A percentile compares a stretch with the other conserved stretches of the same genome.
Evolutionary conservation across 2,113 vertebrate genomes (phyloP).

Genomic region (Eudyptes chrysolophus): DNA sequence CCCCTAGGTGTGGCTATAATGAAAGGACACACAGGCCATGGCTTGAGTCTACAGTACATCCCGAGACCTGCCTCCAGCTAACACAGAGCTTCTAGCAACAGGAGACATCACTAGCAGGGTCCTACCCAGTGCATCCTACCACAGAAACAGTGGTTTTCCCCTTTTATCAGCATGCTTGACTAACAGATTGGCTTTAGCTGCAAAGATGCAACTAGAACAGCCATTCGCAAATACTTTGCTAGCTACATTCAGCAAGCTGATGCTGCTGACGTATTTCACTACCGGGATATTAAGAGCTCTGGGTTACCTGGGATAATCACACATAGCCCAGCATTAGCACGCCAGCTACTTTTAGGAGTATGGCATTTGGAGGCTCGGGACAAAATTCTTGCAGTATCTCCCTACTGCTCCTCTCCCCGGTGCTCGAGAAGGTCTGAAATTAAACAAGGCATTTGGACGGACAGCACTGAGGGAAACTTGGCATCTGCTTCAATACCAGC

Average conservation of each 20-base stretch:
- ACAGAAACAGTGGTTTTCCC: not conserved
- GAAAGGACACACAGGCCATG: not conserved
- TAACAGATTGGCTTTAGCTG: not conserved
- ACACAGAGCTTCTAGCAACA: not conserved
- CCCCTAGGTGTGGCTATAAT: rapidly evolving
- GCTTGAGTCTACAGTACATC: rapidly evolving
- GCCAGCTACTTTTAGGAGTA: not conserved
- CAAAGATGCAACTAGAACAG: not conserved
- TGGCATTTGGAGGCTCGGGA: not conserved
- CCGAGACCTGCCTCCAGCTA: not conserved
- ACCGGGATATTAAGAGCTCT: not conserved
- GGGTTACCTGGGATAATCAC: not conserved
- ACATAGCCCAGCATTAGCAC: not conserved
- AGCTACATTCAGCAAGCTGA: not conserved
- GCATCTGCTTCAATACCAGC: not conserved
- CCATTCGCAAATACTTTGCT: not conserved
- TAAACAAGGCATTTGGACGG: not conserved
- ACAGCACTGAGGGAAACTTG: slow-evolving; percentile 5
- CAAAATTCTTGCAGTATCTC: not conserved
- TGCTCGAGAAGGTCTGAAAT: not conserved
- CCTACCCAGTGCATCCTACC: not conserved
- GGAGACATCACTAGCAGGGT: not conserved
- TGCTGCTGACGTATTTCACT: not conserved
- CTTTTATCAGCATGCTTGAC: not conserved
- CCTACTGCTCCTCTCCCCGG: not conserved